Conservation (phyloP, 2,888 invertebrate genomes). For the Mallateleia sp. region DNA sequence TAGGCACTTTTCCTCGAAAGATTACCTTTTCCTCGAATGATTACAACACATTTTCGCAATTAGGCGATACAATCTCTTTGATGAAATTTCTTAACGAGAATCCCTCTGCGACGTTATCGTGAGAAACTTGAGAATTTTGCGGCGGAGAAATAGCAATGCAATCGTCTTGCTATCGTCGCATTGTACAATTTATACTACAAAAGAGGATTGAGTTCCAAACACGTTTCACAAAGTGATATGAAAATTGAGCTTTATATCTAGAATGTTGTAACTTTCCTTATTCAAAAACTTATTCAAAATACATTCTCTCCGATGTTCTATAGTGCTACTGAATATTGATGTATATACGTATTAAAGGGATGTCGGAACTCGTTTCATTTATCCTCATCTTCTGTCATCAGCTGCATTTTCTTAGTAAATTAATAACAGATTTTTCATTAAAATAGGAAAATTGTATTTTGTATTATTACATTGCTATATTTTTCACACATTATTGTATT, state of each 20-base stretch:
- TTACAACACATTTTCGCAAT: too few species aligned
- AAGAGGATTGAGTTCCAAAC: constrained; percentile 64
- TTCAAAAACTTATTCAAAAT: constrained; percentile 34
- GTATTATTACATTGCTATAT: too few species aligned
- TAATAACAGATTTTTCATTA: too few species aligned
- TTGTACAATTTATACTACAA: constrained; percentile 58
- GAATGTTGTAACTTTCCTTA: constrained; percentile 42
- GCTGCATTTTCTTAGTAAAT: too few species aligned
- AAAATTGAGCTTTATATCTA: constrained; percentile 58
- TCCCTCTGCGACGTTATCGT: constrained; percentile 46
- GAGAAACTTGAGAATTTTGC: constrained; percentile 67
- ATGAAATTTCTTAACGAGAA: constrained; percentile 72
- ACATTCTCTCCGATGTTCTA: neutral
- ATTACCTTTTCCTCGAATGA: too few species aligned
- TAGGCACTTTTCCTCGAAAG: too few species aligned
- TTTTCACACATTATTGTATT: too few species aligned
- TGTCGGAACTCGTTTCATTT: too few species aligned
- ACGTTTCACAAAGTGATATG: constrained; percentile 57
- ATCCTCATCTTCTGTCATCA: too few species aligned
- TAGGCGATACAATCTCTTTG: constrained; percentile 62
- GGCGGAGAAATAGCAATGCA: constrained; percentile 60
- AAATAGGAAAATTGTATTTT: too few species aligned
- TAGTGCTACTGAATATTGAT: constrained; percentile 40
- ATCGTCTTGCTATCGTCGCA: constrained; percentile 54
- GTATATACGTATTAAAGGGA: neutral